phyloP scores from a whole-genome alignment of 2,888 invertebrate species.

The Eilema griseolum region DNA sequence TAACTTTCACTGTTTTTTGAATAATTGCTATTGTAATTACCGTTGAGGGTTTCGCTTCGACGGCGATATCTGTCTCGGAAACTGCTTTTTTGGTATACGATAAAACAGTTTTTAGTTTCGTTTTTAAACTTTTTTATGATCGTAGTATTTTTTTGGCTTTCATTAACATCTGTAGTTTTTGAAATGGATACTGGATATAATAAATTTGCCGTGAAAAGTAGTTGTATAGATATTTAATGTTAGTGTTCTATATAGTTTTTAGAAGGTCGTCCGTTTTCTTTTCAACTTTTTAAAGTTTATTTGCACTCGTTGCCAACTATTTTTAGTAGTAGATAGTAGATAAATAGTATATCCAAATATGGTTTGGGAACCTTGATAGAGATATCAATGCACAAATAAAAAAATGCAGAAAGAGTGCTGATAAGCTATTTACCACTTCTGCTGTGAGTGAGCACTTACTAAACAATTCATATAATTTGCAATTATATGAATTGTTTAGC shows the following conservation, averaged over 20 bases:
- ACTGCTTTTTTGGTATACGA: slow-evolving; percentile 10
- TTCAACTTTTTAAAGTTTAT: not conserved
- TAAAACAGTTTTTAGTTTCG: slow-evolving; percentile 8
- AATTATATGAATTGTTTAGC: no score
- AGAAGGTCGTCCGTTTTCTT: not conserved
- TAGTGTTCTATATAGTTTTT: not conserved
- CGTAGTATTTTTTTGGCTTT: slow-evolving; percentile 13
- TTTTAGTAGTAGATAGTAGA: not conserved
- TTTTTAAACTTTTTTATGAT: not conserved
- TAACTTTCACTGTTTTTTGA: slow-evolving; percentile 50
- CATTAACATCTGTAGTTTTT: not conserved
- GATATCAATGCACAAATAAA: not conserved
- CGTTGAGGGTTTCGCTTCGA: slow-evolving; percentile 32
- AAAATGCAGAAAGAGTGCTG: not conserved
- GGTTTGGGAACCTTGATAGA: not conserved
- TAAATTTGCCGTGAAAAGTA: not conserved
- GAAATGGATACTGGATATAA: not conserved
- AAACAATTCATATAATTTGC: no score
- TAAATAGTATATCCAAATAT: not conserved
- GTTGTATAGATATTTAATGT: not conserved
- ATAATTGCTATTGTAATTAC: slow-evolving; percentile 49
- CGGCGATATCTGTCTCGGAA: slow-evolving; percentile 10
- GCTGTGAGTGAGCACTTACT: no score
- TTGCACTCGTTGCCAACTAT: not conserved
- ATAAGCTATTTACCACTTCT: no score